A percentile compares a stretch with the other conserved stretches of the same genome.
Evolutionary conservation across 2,113 vertebrate species (phyloP).

Genomic region (Oryctolagus cuniculus): DNA sequence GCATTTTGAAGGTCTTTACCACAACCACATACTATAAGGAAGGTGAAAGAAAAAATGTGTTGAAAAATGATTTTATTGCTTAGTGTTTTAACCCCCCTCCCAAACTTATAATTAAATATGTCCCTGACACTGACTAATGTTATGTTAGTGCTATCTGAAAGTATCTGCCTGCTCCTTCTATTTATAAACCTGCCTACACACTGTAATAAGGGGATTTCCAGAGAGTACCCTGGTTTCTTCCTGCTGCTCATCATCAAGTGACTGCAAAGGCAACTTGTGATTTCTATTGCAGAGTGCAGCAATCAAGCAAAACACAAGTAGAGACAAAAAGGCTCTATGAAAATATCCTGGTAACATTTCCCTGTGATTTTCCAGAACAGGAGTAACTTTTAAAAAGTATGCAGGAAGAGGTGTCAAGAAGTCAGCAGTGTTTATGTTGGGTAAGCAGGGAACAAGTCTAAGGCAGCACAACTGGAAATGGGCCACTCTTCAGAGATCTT

Average conservation of each 20-base stretch:
- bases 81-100: slow-evolving; percentile 34
- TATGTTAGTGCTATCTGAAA: not conserved
- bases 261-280: slow-evolving; percentile 22
- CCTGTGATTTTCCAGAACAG: slow-evolving; percentile 60
- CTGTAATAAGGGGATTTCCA: not conserved
- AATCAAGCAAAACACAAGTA: slow-evolving; percentile 14
- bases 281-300: slow-evolving; percentile 43
- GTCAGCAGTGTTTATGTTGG: slow-evolving; percentile 47
- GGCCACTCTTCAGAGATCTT: not conserved
- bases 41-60: slow-evolving; percentile 44
- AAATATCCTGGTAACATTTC: slow-evolving; percentile 55
- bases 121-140: not conserved
- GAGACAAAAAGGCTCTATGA: not conserved
- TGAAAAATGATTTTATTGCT: slow-evolving; percentile 44
- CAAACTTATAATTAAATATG: slow-evolving; percentile 1
- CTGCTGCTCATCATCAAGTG: slow-evolving; percentile 46
- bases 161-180: not conserved
- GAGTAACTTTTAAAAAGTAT: slow-evolving; percentile 59
- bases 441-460: not conserved
- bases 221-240: slow-evolving; percentile 25
- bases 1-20: slow-evolving; percentile 6
- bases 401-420: slow-evolving; percentile 50
- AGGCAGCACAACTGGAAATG: slow-evolving; percentile 5
- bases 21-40: not conserved
- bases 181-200: slow-evolving; percentile 26